Percentiles rank a stretch among this genome's conserved stretches.
These are phyloP conservation scores for Argya squamiceps DNA, from an alignment of 2,797 vertebrate species.

Conservation along the genomic window DNA sequence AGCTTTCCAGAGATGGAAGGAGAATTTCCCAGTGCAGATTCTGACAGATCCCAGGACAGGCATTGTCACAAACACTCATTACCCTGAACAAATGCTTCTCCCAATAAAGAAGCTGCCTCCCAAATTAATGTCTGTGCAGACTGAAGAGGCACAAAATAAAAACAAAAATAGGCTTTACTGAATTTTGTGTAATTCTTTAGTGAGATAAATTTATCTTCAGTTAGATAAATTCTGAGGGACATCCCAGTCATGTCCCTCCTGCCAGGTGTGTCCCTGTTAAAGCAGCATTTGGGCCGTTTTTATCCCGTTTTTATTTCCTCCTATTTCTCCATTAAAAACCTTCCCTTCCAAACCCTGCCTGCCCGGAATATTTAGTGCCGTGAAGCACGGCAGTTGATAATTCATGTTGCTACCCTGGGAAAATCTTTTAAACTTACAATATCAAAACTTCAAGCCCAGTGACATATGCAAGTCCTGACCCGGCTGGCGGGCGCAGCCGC, in stretches of 20 bases:
- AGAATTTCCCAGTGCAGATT: not conserved
- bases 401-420: constrained; percentile 43
- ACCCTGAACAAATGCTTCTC: not conserved
- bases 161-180: not conserved
- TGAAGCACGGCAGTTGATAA: constrained; percentile 35
- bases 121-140: not conserved
- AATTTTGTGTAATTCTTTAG: not conserved
- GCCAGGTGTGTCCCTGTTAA: not conserved
- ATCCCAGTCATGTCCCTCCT: not conserved
- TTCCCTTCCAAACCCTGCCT: not conserved
- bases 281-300: rapidly evolving
- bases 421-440: constrained; percentile 59
- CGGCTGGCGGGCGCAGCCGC: not conserved
- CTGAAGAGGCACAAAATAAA: not conserved
- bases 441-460: constrained; percentile 54
- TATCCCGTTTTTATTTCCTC: not conserved
- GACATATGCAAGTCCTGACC: constrained; percentile 51
- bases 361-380: not conserved
- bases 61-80: not conserved
- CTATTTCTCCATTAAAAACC: not conserved
- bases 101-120: not conserved
- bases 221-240: not conserved
- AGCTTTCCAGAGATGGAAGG: not conserved
- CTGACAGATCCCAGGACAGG: not conserved
- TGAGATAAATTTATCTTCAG: not conserved